These are phyloP conservation scores for Trachythela sp. DNA, from an alignment of 64 coral and sea anemone species.

Conservation along the genomic window DNA sequence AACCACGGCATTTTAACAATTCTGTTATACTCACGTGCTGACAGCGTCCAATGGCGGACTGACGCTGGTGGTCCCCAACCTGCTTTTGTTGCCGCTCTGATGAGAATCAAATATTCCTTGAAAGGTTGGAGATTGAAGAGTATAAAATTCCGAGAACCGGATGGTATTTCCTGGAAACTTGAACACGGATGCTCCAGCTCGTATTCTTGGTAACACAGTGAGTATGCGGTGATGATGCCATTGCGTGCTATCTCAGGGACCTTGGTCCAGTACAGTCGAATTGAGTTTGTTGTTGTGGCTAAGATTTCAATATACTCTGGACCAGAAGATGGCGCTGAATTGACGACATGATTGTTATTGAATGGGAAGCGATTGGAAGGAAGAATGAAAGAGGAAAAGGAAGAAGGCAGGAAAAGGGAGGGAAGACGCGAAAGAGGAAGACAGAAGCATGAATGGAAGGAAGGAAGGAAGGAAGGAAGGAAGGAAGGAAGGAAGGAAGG, in stretches of 20 bases:
- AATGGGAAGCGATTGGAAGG: too few relatives aligned
- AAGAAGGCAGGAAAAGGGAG: too few relatives aligned
- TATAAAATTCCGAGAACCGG: not conserved
- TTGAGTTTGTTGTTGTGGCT: not conserved
- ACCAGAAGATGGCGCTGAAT: not conserved
- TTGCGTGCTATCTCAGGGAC: not conserved
- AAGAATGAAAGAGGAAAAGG: too few relatives aligned
- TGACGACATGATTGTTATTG: not conserved
- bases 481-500: too few relatives aligned
- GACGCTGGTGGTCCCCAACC: not conserved
- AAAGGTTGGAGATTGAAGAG: not conserved
- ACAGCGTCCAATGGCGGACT: not conserved
- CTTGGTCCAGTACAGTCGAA: not conserved
- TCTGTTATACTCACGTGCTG: not conserved
- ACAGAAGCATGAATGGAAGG: too few relatives aligned
- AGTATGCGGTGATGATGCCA: not conserved
- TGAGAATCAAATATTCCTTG: not conserved
- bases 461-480: too few relatives aligned
- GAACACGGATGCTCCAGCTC: not conserved
- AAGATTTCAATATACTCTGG: not conserved
- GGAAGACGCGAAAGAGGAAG: too few relatives aligned
- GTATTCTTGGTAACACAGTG: not conserved
- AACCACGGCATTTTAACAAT: too few relatives aligned
- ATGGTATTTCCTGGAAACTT: not conserved
- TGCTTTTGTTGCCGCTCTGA: not conserved